These are phyloP conservation scores for Charanyca ferruginea DNA, from an alignment of 2,888 invertebrate species.

Conservation along the genomic window DNA sequence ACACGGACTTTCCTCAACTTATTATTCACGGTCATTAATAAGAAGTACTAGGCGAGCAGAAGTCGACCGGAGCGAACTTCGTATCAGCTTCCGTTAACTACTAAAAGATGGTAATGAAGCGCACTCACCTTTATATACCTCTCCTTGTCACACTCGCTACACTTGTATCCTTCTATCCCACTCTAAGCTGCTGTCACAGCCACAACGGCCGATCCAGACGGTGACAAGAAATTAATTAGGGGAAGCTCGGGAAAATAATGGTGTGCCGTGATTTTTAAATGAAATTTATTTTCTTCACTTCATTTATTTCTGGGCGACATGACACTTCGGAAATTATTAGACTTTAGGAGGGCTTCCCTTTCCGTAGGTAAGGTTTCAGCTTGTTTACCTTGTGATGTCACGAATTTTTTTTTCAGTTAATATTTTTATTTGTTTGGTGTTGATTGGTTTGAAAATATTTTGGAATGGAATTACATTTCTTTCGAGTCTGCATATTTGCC, in stretches of 20 bases:
- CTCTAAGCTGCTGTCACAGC: constrained; percentile 84
- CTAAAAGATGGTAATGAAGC: constrained; percentile 89
- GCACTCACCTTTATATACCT: constrained; percentile 81
- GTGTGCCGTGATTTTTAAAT: constrained; percentile 90
- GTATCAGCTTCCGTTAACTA: constrained; percentile 87
- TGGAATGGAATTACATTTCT: constrained; percentile 7
- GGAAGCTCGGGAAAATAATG: constrained; percentile 89
- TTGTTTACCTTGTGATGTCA: constrained; percentile 78
- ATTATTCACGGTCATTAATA: constrained; percentile 83
- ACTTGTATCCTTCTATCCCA: constrained; percentile 65
- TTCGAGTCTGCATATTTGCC: constrained; percentile 6
- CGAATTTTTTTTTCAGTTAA: constrained; percentile 53
- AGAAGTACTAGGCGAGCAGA: constrained; percentile 83
- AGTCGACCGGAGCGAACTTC: constrained; percentile 84
- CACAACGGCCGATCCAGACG: constrained; percentile 88
- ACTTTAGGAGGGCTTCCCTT: constrained; percentile 80
- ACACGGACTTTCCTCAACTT: constrained; percentile 69
- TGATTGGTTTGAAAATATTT: constrained; percentile 51
- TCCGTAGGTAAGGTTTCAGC: constrained; percentile 79
- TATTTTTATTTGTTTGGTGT: constrained; percentile 59
- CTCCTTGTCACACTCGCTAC: constrained; percentile 68
- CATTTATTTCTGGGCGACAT: constrained; percentile 89
- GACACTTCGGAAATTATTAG: constrained; percentile 90
- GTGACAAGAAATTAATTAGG: constrained; percentile 91
- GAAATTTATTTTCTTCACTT: constrained; percentile 90